Base-by-base conservation (phyloP, 2,797 vertebrate genomes). In the Rhinella marina region DNA sequence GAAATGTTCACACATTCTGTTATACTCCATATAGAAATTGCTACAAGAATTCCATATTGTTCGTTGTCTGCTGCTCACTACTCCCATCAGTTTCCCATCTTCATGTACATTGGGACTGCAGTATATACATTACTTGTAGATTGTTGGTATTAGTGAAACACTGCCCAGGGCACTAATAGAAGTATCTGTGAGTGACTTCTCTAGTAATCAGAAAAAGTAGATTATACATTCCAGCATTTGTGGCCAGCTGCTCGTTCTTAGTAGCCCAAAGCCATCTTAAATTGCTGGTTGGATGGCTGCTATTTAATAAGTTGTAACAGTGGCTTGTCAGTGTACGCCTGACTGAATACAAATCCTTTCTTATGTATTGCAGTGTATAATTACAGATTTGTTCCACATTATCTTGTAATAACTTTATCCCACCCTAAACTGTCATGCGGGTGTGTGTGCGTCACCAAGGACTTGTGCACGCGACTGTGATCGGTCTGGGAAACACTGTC, bases 201-300 rank as follows among this genome's bases (percentile, higher is more conserved):
- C 57, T 81, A 23, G 77, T 86, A 86, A 86, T 86, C 54, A 64
- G 66, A 72, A 72, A 70, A 86, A 86, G 85, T 80, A 68, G 85
- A 86, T 86, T 81, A 75, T 85, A 64, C 72, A 9, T 62, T 68
- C 21, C 27, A 48, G 62, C 21, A 19, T 84, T 88, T 79, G 72
- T 78, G 64, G 86, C 72, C 86, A 83, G 72, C 80, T 66, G 73
- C 61, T 87, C 41, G 56, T 79, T 72, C 57, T 27, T 62, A 23
- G 41, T 80, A 72, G 81, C 84, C 85, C 48, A 80, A 61, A 80
- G 81, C 54, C 19, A 59, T 78, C 23, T 66, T 57, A 25, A 79
- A 86, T 83, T 84, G 56, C 54, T 64, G 75, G 85, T 86, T 73
- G 81, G 17, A 27, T 68, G 16, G 29, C 19, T n/a, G 32, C 27